Evolutionary conservation across 1,140 invertebrate species (phyloP).

Genomic region (Akabosia matsudoensis): DNA sequence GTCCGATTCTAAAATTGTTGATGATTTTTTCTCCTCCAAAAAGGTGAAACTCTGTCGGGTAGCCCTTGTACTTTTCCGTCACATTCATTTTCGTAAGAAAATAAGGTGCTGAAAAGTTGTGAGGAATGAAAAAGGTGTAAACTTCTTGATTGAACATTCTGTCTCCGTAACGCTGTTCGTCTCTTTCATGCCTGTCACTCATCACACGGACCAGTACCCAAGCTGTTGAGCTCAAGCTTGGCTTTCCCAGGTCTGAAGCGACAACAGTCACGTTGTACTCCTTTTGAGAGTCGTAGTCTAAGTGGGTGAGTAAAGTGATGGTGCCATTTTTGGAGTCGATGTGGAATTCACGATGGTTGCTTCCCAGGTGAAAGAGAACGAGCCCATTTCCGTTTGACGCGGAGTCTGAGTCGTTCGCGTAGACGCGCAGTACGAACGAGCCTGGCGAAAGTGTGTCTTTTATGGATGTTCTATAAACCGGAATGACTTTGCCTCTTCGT

Average conservation of each 20-base stretch:
- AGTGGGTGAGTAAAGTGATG: slow-evolving; percentile 66
- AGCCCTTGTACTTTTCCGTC: slow-evolving; percentile 58
- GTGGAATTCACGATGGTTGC: slow-evolving; percentile 55
- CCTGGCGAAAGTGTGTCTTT: slow-evolving; percentile 67
- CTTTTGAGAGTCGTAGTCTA: slow-evolving; percentile 68
- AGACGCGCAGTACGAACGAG: slow-evolving; percentile 66
- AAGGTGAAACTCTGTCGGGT: slow-evolving; percentile 54
- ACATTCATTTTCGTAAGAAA: slow-evolving; percentile 68
- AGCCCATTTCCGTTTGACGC: slow-evolving; percentile 76
- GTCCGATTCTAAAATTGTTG: slow-evolving; percentile 65
- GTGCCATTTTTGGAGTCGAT: slow-evolving; percentile 77
- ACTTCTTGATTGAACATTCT: slow-evolving; percentile 43
- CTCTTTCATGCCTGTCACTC: slow-evolving; percentile 53
- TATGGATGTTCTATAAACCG: slow-evolving; percentile 67
- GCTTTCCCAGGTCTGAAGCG: slow-evolving; percentile 77
- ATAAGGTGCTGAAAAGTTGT: slow-evolving; percentile 67
- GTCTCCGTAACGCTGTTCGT: slow-evolving; percentile 33
- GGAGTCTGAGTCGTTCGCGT: slow-evolving; percentile 80
- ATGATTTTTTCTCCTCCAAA: slow-evolving; percentile 53
- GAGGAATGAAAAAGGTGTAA: slow-evolving; percentile 57
- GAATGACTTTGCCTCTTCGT: slow-evolving; percentile 51
- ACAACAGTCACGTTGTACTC: slow-evolving; percentile 72
- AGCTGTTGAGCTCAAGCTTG: slow-evolving; percentile 72
- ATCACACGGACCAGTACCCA: slow-evolving; percentile 62
- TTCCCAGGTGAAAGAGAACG: slow-evolving; percentile 65